Evolutionary conservation across 1,140 invertebrate species (phyloP), one percentile per base, ranked within the genome.

Genomic region (Adelges cooleyi): DNA sequence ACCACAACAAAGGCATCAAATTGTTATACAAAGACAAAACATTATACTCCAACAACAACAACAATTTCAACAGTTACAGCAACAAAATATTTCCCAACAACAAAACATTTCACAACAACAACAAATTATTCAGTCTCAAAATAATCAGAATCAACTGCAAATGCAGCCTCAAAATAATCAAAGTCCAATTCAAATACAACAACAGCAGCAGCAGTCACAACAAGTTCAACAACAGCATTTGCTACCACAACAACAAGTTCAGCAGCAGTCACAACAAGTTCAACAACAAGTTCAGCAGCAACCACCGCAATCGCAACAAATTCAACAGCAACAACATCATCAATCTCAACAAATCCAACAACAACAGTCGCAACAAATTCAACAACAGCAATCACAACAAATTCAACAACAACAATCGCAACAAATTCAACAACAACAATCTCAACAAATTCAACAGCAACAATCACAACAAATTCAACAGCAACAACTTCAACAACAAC

Each of bases 201-300:
- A 49, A 15, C 27, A 68, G 20, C 66, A 53, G 18, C 67, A 69
- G 23, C 59, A 68, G 52, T 8, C 53, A 25, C n/a, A 76, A 66
- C 70, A 74, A 38, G 68, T 70, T 40, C 75, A 76, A 53, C 72
- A 77, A 59, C 79, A 81, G 27, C 53, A 54, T 68, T 79, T 78
- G 50, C 79, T 80, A 66, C 75, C 77, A 36, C 75, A 77, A n/a
- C 78, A 79, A 44, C n/a, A n/a, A n/a, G n/a, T n/a, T n/a, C n/a
- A 54, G 69, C 79, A 78, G 50, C 79, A 80, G 66, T 75, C 77
- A 36, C 75, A 77, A n/a, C 78, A 79, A 44, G 67, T 77, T 27
- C 77, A 80, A 69, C 75, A 75, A 23, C 79, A 49, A 36, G 54
- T 27, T 17, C 53, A 70, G 29, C 59, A 70, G 54, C 71, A 65